phyloP scores from a whole-genome alignment of 2,113 vertebrate species.

The Bufo gargarizans region DNA sequence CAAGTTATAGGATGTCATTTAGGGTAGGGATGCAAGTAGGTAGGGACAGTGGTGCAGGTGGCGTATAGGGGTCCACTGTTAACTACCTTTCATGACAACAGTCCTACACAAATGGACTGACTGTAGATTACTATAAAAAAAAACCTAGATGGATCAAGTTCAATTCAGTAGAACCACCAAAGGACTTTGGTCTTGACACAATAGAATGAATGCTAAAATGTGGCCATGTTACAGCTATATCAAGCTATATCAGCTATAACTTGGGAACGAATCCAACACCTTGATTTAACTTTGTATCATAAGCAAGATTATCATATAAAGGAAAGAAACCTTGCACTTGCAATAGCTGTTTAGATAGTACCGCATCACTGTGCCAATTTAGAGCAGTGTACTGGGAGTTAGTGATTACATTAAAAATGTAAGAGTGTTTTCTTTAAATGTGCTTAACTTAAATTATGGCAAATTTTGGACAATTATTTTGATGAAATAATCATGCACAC shows the following conservation, averaged over 20 bases:
- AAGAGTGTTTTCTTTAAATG: constrained; percentile 52
- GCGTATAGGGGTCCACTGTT: too few relatives aligned
- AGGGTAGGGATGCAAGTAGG: too few relatives aligned
- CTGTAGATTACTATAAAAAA: too few relatives aligned
- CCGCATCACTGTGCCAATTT: background rate
- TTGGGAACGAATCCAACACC: background rate
- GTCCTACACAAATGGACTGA: too few relatives aligned
- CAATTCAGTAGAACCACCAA: too few relatives aligned
- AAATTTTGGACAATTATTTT: constrained; percentile 54
- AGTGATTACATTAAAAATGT: constrained; percentile 56
- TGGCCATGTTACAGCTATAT: background rate
- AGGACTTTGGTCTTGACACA: too few relatives aligned
- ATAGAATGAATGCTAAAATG: background rate
- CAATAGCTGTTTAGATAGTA: constrained; percentile 9
- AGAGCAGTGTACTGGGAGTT: constrained; percentile 28
- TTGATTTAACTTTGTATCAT: background rate
- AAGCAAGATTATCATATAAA: constrained; percentile 5
- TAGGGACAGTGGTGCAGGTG: too few relatives aligned
- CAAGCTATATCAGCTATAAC: background rate
- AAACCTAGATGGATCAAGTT: too few relatives aligned
- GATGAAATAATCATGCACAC: constrained; percentile 40
- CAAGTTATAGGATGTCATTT: too few relatives aligned
- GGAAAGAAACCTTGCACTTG: background rate
- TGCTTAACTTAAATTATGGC: constrained; percentile 48
- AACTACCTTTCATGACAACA: too few relatives aligned